Evolutionary conservation across 2,888 invertebrate species (phyloP).

Genomic region (Alcis repandata): DNA sequence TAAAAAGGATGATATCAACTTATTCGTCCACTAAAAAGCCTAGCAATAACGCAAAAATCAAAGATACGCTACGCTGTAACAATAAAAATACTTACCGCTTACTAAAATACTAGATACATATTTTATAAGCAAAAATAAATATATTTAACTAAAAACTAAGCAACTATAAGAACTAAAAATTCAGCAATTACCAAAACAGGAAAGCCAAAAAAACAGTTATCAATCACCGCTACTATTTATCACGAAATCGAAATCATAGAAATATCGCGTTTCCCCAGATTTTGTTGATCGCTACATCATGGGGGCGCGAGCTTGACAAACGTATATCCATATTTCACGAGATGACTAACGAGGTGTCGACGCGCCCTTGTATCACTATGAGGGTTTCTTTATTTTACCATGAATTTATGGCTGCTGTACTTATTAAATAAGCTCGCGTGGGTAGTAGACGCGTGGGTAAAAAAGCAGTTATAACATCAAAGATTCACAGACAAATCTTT

Average conservation of each 20-base stretch:
- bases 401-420: slow-evolving; percentile 14
- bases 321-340: slow-evolving; percentile 56
- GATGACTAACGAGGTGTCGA: slow-evolving; percentile 28
- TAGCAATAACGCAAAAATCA: no score
- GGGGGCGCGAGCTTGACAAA: slow-evolving; percentile 59
- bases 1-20: neutral
- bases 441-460: neutral
- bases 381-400: slow-evolving; percentile 15
- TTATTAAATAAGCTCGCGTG: slow-evolving; percentile 12
- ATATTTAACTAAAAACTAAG: neutral
- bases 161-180: neutral
- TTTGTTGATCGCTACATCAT: slow-evolving; percentile 47
- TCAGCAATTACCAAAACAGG: neutral
- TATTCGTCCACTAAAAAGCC: neutral
- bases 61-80: no score
- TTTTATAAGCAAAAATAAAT: no score
- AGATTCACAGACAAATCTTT: neutral
- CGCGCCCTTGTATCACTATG: slow-evolving; percentile 11
- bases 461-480: neutral
- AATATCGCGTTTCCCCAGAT: slow-evolving; percentile 33
- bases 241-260: slow-evolving; percentile 24
- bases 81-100: no score
- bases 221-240: slow-evolving; percentile 28
- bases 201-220: slow-evolving; percentile 2
- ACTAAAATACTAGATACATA: no score